Evolutionary conservation across 2,888 invertebrate genomes (phyloP).

Genomic region (Xanthorhoe spadicearia): DNA sequence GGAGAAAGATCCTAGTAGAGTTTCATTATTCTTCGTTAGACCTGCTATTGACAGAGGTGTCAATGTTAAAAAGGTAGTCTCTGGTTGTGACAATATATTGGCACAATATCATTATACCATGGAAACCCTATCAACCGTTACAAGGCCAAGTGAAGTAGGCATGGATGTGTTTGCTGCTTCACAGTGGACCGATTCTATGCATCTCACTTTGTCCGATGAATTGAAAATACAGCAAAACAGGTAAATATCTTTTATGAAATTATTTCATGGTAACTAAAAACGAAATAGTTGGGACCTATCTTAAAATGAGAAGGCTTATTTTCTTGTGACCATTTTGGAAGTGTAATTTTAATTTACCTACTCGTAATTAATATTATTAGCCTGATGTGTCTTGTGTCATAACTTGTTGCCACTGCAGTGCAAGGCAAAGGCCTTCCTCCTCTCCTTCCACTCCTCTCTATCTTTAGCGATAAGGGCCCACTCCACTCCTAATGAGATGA

Average conservation of each 20-base stretch:
- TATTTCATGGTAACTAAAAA: too few species aligned
- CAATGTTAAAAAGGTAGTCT: conserved; percentile 78
- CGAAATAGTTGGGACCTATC: too few species aligned
- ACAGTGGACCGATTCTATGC: conserved; percentile 85
- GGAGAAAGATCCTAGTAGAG: conserved; percentile 59
- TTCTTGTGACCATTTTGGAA: too few species aligned
- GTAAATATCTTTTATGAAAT: conserved; percentile 70
- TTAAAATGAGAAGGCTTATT: too few species aligned
- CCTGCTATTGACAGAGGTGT: conserved; percentile 65
- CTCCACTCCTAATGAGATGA: too few species aligned
- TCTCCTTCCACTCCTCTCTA: too few species aligned
- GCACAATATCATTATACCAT: conserved; percentile 89
- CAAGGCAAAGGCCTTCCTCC: too few species aligned
- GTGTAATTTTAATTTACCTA: too few species aligned
- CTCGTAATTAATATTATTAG: too few species aligned
- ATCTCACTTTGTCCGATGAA: conserved; percentile 77
- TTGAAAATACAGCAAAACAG: conserved; percentile 84
- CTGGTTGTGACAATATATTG: conserved; percentile 82
- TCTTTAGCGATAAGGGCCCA: too few species aligned
- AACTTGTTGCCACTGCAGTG: too few species aligned
- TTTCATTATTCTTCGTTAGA: conserved; percentile 51
- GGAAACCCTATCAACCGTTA: conserved; percentile 86
- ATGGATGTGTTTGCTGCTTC: conserved; percentile 85
- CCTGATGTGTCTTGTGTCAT: too few species aligned
- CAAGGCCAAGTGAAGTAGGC: conserved; percentile 87